These are phyloP conservation scores for Pseudomyrmex pallidus DNA, from an alignment of 1,140 invertebrate species.

Conservation along the genomic window DNA sequence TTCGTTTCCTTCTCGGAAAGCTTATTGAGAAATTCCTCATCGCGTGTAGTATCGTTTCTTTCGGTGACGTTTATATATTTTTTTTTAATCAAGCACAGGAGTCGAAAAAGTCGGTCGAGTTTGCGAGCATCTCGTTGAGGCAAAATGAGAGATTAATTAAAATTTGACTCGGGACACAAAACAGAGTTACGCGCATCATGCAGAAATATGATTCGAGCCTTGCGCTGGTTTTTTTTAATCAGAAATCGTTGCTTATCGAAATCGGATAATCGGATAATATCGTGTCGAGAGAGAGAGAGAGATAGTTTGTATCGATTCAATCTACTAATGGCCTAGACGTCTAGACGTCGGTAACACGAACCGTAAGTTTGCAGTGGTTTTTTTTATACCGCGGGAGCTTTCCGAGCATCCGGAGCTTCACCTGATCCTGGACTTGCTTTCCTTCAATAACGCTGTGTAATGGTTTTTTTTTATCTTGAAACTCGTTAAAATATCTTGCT, in stretches of 20 bases:
- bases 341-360: slow-evolving; percentile 55
- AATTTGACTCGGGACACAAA: background rate
- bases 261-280: slow-evolving; percentile 30
- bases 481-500: background rate
- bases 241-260: slow-evolving; percentile 47
- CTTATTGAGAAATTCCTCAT: background rate
- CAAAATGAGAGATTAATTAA: background rate
- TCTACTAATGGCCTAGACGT: slow-evolving; percentile 57
- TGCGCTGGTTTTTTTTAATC: background rate
- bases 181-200: background rate
- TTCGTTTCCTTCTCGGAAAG: background rate
- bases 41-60: background rate
- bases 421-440: slow-evolving; percentile 16
- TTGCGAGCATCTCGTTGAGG: too few species aligned
- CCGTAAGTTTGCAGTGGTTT: slow-evolving; percentile 33
- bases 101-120: too few species aligned
- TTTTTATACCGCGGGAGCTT: slow-evolving; percentile 11
- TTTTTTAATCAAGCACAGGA: too few species aligned
- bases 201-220: slow-evolving; percentile 17
- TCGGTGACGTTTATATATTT: background rate
- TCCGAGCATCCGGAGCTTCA: slow-evolving; percentile 5
- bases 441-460: slow-evolving; percentile 2
- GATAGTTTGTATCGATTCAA: slow-evolving; percentile 52
- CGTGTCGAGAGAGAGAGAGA: slow-evolving; percentile 13
- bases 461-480: background rate